Percentiles rank a stretch among this genome's conserved stretches.
These are phyloP conservation scores for Macrotus californicus DNA, from an alignment of 2,113 vertebrate genomes.

Conservation along the genomic window DNA sequence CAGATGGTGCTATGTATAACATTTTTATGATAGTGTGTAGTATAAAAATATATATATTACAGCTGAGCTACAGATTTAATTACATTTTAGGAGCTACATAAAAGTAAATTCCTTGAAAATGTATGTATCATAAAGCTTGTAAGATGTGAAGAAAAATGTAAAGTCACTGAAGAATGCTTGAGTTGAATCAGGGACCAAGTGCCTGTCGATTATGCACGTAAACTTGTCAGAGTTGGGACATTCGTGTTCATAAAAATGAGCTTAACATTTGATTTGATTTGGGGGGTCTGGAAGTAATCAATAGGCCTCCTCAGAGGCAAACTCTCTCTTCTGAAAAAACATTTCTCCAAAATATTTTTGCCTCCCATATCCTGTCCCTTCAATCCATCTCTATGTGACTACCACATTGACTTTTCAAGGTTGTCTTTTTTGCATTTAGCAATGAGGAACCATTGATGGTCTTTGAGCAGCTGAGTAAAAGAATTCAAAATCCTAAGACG, in stretches of 20 bases:
- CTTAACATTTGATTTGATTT: constrained; percentile 4
- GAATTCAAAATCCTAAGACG: too few relatives aligned
- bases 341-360: background rate
- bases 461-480: background rate
- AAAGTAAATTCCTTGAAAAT: constrained; percentile 69
- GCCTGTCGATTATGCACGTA: constrained; percentile 34
- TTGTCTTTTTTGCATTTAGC: background rate
- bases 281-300: constrained; percentile 7
- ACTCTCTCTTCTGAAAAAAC: background rate
- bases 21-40: constrained; percentile 76
- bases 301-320: background rate
- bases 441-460: background rate
- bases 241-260: constrained; percentile 30
- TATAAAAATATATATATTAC: constrained; percentile 71
- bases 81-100: constrained; percentile 64
- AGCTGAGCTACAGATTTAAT: constrained; percentile 71
- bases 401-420: background rate
- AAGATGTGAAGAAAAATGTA: constrained; percentile 53
- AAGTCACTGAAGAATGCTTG: constrained; percentile 62
- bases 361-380: background rate
- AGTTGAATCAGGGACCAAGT: constrained; percentile 54
- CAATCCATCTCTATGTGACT: background rate
- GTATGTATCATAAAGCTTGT: constrained; percentile 61
- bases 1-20: constrained; percentile 79
- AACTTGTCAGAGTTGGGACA: background rate